phyloP scores from a whole-genome alignment of 2,797 vertebrate genomes.

The Lophotriccus pileatus region DNA sequence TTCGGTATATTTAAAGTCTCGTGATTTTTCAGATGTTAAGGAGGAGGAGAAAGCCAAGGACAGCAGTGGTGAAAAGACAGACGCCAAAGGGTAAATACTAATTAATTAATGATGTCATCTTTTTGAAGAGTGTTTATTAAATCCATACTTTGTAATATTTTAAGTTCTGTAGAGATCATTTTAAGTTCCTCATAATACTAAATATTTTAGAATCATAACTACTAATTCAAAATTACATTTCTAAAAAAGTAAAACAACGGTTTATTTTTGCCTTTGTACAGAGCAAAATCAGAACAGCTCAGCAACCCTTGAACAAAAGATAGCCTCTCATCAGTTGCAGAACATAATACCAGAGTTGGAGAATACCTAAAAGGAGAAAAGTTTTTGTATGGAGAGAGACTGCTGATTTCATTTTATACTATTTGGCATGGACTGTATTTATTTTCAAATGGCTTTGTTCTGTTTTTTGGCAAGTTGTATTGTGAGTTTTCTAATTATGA shows the following conservation, averaged over 20 bases:
- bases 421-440: slow-evolving; percentile 84
- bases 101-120: not conserved
- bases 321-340: slow-evolving; percentile 60
- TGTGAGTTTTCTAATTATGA: slow-evolving; percentile 84
- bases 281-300: slow-evolving; percentile 87
- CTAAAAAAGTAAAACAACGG: not conserved
- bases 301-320: slow-evolving; percentile 82
- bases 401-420: slow-evolving; percentile 80
- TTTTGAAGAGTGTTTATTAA: not conserved
- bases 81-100: slow-evolving; percentile 83
- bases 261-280: slow-evolving; percentile 65
- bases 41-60: slow-evolving; percentile 91
- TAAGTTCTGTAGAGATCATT: not conserved
- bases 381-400: slow-evolving; percentile 73
- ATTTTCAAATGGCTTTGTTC: slow-evolving; percentile 81
- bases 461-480: slow-evolving; percentile 80
- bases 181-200: not conserved
- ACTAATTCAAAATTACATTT: not conserved
- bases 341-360: slow-evolving; percentile 51
- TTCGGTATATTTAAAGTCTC: not conserved
- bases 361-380: slow-evolving; percentile 56
- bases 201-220: not conserved
- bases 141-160: not conserved
- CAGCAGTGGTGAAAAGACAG: slow-evolving; percentile 82
- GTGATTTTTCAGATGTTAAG: slow-evolving; percentile 81